Base-by-base conservation (phyloP, 2,888 invertebrate genomes). In the Minunthozetes semirufus region DNA sequence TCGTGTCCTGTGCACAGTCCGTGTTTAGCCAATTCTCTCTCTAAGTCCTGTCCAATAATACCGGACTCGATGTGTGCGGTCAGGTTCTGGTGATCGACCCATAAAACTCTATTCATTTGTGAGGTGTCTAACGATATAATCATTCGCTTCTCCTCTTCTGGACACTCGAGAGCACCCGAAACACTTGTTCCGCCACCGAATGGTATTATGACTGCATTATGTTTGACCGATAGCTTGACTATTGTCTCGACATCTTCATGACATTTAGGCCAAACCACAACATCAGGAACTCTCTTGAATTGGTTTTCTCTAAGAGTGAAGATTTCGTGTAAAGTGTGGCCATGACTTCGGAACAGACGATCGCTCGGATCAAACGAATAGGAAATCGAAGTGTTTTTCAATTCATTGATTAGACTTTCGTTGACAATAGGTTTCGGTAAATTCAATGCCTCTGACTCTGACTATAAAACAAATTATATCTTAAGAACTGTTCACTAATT, bases 101-200 rank as follows among this genome's bases (percentile, higher is more conserved):
- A 97, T 42, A 98, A 83, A 81, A 99, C 90, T 78, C 89, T 87
- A 85, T 95, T 96, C 95, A 99, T 95, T 81, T 94, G 92, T 33
- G 94, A 92, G 63, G 94, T 97, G 82, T 99, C 98, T 77, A 99
- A 82, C 0, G 90, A 91, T 46, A 95, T 86, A 77, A 99, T 95
- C 79, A 91, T 90, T 72, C 92, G 85, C 29, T 84, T 85, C 83
- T 94, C 94, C 33, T 88, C 82, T 17, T 85, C 84, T 0, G 96
- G 96, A 82, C 96, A 96, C 71, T 90, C 88, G 13, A 94, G 86
- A 0, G 93, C 90, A 0, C 92, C 91, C 0, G 94, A 92, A 0
- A 96, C 96, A 59, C 92, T 93, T 0, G 96, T 96, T 0, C 95
- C 96, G 0, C 96, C 96, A 0, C 97, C 97, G 83, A 89, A 95